Evolutionary conservation across 1,140 invertebrate species (phyloP), one percentile per base, ranked within the genome.

Genomic region (Bombus difficillimus): DNA sequence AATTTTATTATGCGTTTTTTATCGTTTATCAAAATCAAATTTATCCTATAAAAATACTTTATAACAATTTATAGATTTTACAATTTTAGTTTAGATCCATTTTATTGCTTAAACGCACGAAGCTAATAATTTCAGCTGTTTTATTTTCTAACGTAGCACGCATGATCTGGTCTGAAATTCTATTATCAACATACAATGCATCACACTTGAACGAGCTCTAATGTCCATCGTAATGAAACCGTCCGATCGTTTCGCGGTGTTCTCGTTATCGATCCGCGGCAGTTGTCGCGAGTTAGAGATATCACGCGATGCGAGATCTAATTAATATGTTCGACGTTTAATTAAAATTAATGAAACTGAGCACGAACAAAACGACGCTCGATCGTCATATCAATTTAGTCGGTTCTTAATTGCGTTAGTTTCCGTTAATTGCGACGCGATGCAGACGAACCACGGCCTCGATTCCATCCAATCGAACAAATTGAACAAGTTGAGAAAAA

Each of bases 341-440:
- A 83, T 83, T 83, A 83, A 83, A 76, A 83, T 76, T 83, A 83
- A 83, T 83, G 81, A 83, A 83, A 83, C 72, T 34, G 34, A 39
- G 34, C 39, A 15, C 4, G 78, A 66, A 66, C 62, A 43, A 69
- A 69, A 47, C 32, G 25, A 68, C 69, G 43, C 37, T 53, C 81
- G 53, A 8, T 43, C 57, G n/a, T 66, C 39, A 4, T 75, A 82
- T 82, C 64, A 82, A 82, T 82, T 62, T 28, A 59, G 18, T n/a
- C 25, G 28, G 1, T 74, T 34, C 32, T 75, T 22, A 76, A 68
- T 76, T 47, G 32, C 47, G 47, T 53, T 53, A 53, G 47, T 28
- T 8, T 13, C 28, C 73, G 28, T 9, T 66, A 76, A 76, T 76
- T 76, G 41, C 72, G 15, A 64, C 25, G 22, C 57, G 71, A 64